phyloP scores from a whole-genome alignment of 53 echinoderm and acorn worm genomes.

The Stichopus horrens region DNA sequence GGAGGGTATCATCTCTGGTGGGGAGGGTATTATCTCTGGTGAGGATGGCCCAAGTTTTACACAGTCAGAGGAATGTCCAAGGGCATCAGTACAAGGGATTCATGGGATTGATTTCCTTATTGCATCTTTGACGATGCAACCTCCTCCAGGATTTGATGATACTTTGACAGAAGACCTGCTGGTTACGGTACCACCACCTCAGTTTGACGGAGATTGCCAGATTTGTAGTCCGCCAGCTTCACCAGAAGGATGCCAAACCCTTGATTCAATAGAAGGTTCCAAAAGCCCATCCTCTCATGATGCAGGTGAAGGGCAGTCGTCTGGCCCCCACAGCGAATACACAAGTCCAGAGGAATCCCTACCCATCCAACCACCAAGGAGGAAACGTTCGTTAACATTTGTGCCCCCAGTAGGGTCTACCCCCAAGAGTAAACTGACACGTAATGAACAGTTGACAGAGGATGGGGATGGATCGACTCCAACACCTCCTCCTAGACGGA shows the following conservation, averaged over 20 bases:
- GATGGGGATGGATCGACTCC: neutral
- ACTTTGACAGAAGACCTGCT: slow-evolving; percentile 54
- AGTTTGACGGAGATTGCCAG: slow-evolving; percentile 46
- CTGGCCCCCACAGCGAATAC: too few species aligned
- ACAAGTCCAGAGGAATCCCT: neutral
- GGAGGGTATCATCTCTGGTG: too few species aligned
- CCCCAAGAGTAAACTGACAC: neutral
- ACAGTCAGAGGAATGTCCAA: neutral
- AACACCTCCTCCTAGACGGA: slow-evolving; percentile 31
- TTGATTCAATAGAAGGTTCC: neutral
- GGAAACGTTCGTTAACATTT: neutral
- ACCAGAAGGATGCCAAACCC: neutral
- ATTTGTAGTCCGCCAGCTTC: neutral
- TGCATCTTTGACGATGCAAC: slow-evolving; percentile 66
- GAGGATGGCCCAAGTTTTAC: too few species aligned
- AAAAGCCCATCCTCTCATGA: neutral
- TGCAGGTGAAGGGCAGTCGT: too few species aligned
- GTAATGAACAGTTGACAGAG: neutral
- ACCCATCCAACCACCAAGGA: neutral
- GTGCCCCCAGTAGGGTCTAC: neutral
- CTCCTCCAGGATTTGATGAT: slow-evolving; percentile 80
- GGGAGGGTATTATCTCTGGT: neutral
- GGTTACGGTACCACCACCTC: slow-evolving; percentile 71
- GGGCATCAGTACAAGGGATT: neutral
- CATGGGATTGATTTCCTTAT: slow-evolving; percentile 65